A percentile compares a stretch with the other conserved stretches of the same genome.
Conservation (phyloP, 2,888 invertebrate species). For the Scaeva pyrastri region DNA sequence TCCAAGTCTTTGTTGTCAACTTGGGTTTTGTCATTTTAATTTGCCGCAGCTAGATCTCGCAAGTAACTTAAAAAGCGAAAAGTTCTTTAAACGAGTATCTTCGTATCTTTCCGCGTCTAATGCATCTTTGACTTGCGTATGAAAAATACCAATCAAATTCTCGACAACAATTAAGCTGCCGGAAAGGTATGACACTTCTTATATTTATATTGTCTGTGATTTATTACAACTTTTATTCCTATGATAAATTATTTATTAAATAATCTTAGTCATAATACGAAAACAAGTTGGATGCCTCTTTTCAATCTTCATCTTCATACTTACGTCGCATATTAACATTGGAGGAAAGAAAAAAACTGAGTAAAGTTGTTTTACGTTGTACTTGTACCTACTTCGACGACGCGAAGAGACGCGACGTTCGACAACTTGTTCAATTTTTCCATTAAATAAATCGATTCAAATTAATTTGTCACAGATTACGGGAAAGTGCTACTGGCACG, state of each 20-base stretch:
- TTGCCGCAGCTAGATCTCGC: background rate
- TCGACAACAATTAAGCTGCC: conserved; percentile 23
- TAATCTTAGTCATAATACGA: conserved; percentile 13
- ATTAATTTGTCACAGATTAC: conserved; percentile 69
- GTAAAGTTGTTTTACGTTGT: conserved; percentile 18
- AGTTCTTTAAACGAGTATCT: background rate
- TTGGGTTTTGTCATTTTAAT: conserved; percentile 4
- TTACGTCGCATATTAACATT: background rate
- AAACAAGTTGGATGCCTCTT: conserved; percentile 20
- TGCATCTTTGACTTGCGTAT: background rate
- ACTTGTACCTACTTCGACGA: background rate
- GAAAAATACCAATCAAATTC: background rate
- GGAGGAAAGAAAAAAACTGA: background rate
- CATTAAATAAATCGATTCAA: conserved; percentile 70
- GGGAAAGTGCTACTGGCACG: conserved; percentile 58
- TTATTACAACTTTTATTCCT: background rate
- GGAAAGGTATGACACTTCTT: conserved; percentile 18
- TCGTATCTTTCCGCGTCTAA: background rate
- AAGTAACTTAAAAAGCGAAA: background rate
- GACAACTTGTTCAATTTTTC: conserved; percentile 44
- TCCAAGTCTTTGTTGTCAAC: no score
- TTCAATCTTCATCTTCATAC: background rate
- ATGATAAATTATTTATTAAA: conserved; percentile 2
- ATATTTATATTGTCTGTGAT: conserved; percentile 3
- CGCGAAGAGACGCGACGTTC: background rate